Base-by-base conservation (phyloP, 2,797 vertebrate species). In the Sorex maritimensis region DNA sequence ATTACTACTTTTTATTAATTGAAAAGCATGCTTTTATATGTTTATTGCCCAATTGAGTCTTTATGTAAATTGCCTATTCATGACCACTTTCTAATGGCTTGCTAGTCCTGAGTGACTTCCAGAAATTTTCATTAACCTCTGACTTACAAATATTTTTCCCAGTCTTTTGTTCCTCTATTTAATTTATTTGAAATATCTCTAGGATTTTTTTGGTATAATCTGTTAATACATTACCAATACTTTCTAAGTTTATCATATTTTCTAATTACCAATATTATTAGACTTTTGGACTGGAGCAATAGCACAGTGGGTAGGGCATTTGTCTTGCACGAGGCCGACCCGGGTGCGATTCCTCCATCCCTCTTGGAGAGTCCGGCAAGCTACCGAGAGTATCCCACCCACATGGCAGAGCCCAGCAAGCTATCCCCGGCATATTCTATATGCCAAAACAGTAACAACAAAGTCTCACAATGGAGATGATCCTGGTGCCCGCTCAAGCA, bases 181-280 rank as follows among this genome's bases (percentile, higher is more conserved):
- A 58, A 5, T 77, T 87, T 78, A 71, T 21, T 58, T 17, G 44
- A 69, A 52, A 17, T n/a, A 1, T 71, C 85, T 85, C 72, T 77
- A 3, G n/a, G 23, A 67, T 68, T 17, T 44, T 67, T 83, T 90
- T 52, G 23, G 23, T 49, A 52, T 81, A 80, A 68, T 13, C 9
- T 78, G n/a, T 44, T 34, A 30, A 44, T 26, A 65, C 1, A 81
- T 84, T 94, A 77, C 44, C 67, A 86, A 28, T 24, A 73, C 1
- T 9, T 67, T 90, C 67, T 84, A 14, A 13, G 12, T 84, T 90
- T 78, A 75, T 78, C 71, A 61, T 82, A 63, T 68, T 81, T 24
- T 41, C 86, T 82, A 94, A 69, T 86, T 21, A 86, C 7, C 17
- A 83, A 73, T 26, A 28, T 91, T 95, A 81, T 89, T 91, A 44